Evolutionary conservation across 2,113 vertebrate species (phyloP), one percentile per base, ranked within the genome.

Genomic region (Oryzias curvinotus): DNA sequence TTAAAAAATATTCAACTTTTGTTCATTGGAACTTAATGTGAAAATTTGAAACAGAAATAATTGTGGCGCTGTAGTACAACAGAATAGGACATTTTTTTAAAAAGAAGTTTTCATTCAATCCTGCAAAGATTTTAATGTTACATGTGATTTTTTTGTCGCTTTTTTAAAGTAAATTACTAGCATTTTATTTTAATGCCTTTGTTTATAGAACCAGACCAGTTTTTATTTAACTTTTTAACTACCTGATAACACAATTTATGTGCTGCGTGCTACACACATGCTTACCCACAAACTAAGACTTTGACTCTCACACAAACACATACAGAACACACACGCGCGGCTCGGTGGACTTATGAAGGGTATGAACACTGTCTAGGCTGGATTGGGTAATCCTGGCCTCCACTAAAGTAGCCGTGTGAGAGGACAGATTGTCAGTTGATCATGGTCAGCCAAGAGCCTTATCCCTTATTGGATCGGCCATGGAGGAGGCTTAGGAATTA

Each of bases 401-500:
- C 89, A 84, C 91, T 92, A 91, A 92, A 92, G 90, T 89, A 89
- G 89, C 90, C 90, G 90, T 94, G 91, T 92, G 91, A 88, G 90
- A 91, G 91, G 89, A 90, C 91, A 94, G 93, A 94, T 94, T 94
- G 91, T 91, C 93, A 93, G 91, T 91, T 94, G 93, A 95, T 95
- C 93, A 93, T 93, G 91, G 91, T 89, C 90, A 93, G 91, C 94
- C 91, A 87, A 90, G 82, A 92, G 84, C 85, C 92, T 95, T 95
- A 95, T 94, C 93, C 91, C 91, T 94, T 95, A 95, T 92, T 95
- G 92, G 94, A 95, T 98, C 94, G 93, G 92, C 92, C 93, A 93
- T 94, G 89, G 94, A 94, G 93, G 92, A 95, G 92, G 93, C 93
- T 95, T 97, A 95, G 93, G 93, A 96, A 96, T 95, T 94, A 95